These are phyloP conservation scores for Drosophila ustulata DNA, from an alignment of 2,888 invertebrate species.

Conservation along the genomic window DNA sequence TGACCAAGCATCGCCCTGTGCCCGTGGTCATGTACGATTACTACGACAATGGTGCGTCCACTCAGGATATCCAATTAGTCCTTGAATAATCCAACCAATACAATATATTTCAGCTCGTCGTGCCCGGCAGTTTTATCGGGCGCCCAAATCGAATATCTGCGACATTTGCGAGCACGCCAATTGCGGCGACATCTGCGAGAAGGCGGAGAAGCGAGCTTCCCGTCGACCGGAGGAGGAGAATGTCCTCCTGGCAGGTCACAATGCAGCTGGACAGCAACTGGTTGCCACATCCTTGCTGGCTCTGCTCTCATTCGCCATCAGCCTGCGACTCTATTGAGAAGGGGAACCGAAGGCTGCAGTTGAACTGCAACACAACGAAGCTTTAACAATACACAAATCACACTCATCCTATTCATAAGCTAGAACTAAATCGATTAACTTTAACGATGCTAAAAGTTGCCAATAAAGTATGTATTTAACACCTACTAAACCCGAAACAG, in stretches of 20 bases:
- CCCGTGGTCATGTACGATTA: constrained; percentile 95
- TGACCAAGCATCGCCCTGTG: constrained; percentile 94
- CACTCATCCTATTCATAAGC: constrained; percentile 72
- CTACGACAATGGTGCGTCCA: constrained; percentile 94
- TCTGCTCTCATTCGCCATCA: background rate
- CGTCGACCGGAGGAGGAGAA: constrained; percentile 64
- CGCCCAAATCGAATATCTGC: constrained; percentile 90
- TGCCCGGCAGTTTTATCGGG: constrained; percentile 93
- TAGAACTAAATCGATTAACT: constrained; percentile 69
- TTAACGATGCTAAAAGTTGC: constrained; percentile 73
- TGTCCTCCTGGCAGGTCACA: constrained; percentile 52
- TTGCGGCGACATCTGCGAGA: constrained; percentile 83
- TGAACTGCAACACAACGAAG: constrained; percentile 54
- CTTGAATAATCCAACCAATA: background rate
- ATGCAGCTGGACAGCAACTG: constrained; percentile 14
- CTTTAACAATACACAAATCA: constrained; percentile 69
- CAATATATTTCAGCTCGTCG: constrained; percentile 88
- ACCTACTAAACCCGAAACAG: constrained; percentile 53
- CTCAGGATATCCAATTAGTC: no score
- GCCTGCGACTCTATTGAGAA: constrained; percentile 19
- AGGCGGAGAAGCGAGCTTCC: constrained; percentile 82
- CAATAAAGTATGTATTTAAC: constrained; percentile 66
- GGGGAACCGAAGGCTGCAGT: background rate
- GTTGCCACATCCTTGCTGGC: constrained; percentile 8
- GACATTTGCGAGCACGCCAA: constrained; percentile 86